A percentile compares a stretch with the other conserved stretches of the same genome.
Evolutionary conservation across 2,113 vertebrate genomes (phyloP).

Genomic region (Acrocephalus kingi): DNA sequence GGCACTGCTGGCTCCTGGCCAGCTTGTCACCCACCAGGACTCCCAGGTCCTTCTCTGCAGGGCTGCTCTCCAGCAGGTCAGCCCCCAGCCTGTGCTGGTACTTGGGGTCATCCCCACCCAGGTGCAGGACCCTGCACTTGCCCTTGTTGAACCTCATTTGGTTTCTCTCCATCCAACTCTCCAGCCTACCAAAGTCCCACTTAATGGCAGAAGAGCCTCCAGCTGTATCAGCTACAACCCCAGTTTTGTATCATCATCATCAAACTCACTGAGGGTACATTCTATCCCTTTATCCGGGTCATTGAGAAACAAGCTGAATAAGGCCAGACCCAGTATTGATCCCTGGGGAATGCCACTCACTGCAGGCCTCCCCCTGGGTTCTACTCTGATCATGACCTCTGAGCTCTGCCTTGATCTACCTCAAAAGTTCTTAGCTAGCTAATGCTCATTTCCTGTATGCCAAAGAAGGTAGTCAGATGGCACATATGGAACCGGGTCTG

Average conservation of each 20-base stretch:
- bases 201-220: not conserved
- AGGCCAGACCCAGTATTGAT: accelerated
- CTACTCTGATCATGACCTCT: not conserved
- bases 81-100: not conserved
- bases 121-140: not conserved
- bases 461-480: not conserved
- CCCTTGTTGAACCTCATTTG: not conserved
- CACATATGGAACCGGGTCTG: not conserved
- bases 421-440: not conserved
- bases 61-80: not conserved
- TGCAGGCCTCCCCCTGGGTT: not conserved
- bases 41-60: not conserved
- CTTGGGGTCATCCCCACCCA: not conserved
- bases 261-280: not conserved
- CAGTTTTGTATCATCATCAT: not conserved
- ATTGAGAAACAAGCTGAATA: not conserved
- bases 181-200: not conserved
- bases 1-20: not conserved
- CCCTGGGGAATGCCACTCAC: not conserved
- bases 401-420: not conserved
- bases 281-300: not conserved
- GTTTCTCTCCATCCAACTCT: not conserved
- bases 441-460: not conserved
- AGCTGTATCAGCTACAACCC: not conserved
- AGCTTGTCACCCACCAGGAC: not conserved